Conservation (phyloP, 2,888 invertebrate species). For the Philereme transversata region DNA sequence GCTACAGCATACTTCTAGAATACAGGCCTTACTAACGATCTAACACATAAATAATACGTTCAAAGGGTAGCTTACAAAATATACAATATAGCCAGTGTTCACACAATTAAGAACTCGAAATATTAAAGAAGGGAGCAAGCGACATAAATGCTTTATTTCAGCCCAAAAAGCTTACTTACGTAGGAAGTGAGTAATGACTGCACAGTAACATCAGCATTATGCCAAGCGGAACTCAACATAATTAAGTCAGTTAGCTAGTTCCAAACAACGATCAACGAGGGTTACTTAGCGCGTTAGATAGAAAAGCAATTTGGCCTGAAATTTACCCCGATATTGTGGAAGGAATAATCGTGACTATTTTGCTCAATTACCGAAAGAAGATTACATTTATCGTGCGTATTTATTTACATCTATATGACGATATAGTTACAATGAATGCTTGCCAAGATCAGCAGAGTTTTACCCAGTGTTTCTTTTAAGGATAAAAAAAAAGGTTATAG, state of each 20-base stretch:
- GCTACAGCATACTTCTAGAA: too few relatives aligned
- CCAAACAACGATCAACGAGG: conserved; percentile 22
- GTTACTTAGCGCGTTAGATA: conserved; percentile 11
- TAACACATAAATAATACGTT: too few relatives aligned
- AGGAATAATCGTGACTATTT: too few relatives aligned
- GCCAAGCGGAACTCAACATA: conserved; percentile 19
- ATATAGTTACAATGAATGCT: too few relatives aligned
- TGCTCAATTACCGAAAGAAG: too few relatives aligned
- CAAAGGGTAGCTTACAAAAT: too few relatives aligned
- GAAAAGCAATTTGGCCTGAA: conserved; percentile 10
- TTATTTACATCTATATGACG: too few relatives aligned
- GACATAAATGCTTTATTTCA: background rate
- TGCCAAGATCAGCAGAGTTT: too few relatives aligned
- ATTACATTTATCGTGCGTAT: too few relatives aligned
- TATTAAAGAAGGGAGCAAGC: background rate
- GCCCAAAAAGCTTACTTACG: conserved; percentile 1
- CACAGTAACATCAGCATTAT: conserved; percentile 13
- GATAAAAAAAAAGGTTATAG: too few relatives aligned
- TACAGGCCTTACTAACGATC: too few relatives aligned
- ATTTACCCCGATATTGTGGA: background rate
- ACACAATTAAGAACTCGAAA: background rate
- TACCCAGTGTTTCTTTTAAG: too few relatives aligned
- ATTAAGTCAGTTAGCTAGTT: conserved; percentile 23
- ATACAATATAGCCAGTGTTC: background rate
- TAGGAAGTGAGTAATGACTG: conserved; percentile 16